Percentiles rank a stretch among this genome's conserved stretches.
Evolutionary conservation across 2,888 invertebrate genomes (phyloP).

Genomic region (Enoplolaimus lenunculus): DNA sequence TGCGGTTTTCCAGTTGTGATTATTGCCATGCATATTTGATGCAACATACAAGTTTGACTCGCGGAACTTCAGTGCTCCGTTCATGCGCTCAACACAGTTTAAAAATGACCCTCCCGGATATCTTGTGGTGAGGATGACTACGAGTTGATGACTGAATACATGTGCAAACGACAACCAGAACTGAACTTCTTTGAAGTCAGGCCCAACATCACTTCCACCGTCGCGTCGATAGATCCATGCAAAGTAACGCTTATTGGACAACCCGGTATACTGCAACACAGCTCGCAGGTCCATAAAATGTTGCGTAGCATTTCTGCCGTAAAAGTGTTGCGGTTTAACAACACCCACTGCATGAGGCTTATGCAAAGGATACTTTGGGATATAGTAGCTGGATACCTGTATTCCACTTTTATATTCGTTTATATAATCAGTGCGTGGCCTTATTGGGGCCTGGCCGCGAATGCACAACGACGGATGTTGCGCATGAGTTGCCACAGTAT

Average conservation of each 20-base stretch:
- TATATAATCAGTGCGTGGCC: neutral
- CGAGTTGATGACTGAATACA: neutral
- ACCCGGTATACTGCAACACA: neutral
- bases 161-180: neutral
- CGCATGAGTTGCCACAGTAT: neutral
- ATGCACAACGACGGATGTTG: neutral
- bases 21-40: neutral
- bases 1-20: neutral
- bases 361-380: neutral
- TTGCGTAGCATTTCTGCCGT: neutral
- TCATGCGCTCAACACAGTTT: neutral
- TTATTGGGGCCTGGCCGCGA: neutral
- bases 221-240: too few species aligned
- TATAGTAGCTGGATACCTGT: neutral
- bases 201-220: neutral
- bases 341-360: neutral
- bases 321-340: neutral
- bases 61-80: neutral
- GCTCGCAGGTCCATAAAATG: neutral
- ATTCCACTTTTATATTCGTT: neutral
- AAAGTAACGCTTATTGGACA: neutral
- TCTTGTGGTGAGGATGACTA: neutral
- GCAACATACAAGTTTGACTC: neutral
- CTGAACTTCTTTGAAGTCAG: neutral
- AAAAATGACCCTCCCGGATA: neutral